Percentiles rank a stretch among this genome's conserved stretches.
These are phyloP conservation scores for Tanypteryx hageni DNA, from an alignment of 2,888 invertebrate genomes.

Conservation along the genomic window DNA sequence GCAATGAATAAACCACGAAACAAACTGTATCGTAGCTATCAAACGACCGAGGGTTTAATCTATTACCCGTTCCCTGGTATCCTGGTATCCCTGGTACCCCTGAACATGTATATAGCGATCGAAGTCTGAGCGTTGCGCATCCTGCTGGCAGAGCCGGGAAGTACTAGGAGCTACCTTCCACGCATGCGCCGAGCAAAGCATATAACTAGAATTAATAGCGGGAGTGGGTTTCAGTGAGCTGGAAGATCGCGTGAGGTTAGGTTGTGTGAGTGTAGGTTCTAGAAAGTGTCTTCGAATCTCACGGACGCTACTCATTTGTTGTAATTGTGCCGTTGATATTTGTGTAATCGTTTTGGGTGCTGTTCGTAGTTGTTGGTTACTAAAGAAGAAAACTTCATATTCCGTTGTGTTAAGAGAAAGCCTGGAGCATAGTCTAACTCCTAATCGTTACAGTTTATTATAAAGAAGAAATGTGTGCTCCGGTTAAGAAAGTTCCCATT, in stretches of 20 bases:
- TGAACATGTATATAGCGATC: no score
- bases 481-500: conserved; percentile 96
- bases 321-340: not conserved
- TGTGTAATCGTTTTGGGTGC: not conserved
- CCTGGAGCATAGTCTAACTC: not conserved
- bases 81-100: no score
- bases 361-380: not conserved
- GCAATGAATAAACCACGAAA: no score
- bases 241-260: conserved; percentile 28
- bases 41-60: no score
- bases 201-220: no score
- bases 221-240: conserved; percentile 2
- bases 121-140: no score
- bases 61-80: no score
- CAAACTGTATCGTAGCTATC: no score
- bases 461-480: conserved; percentile 81
- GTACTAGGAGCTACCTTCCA: no score
- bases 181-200: no score
- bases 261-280: not conserved
- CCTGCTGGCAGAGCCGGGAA: no score
- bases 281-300: not conserved
- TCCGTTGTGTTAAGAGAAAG: not conserved
- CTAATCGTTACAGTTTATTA: not conserved
- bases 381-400: not conserved
- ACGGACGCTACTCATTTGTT: not conserved